phyloP scores from a whole-genome alignment of 2,888 invertebrate species.

The Torymus tubicola region DNA sequence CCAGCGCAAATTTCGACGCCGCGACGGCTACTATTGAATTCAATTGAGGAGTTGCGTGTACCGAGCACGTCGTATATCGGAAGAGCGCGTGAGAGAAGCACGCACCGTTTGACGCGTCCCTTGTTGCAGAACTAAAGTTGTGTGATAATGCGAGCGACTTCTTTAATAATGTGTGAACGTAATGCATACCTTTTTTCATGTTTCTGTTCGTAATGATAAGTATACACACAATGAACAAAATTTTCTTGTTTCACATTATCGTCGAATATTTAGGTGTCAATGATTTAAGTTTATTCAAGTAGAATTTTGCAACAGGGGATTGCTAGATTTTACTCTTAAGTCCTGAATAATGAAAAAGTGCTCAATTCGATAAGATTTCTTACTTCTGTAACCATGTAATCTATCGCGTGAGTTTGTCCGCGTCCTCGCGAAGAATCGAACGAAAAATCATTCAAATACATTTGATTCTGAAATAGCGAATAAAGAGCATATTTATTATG shows the following conservation, averaged over 20 bases:
- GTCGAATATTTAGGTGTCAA: too few species aligned
- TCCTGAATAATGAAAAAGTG: conserved; percentile 3
- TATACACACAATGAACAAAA: too few species aligned
- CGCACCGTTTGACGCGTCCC: too few species aligned
- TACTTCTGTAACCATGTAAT: conserved; percentile 33
- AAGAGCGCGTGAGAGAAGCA: too few species aligned
- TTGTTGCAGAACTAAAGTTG: too few species aligned
- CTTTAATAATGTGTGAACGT: too few species aligned
- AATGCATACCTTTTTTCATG: too few species aligned
- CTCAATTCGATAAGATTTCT: conserved; percentile 35
- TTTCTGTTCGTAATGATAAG: too few species aligned
- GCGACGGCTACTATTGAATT: conserved; percentile 25
- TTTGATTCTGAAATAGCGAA: conserved; percentile 35
- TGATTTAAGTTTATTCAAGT: neutral
- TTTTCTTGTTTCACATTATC: too few species aligned
- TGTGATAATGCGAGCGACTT: too few species aligned
- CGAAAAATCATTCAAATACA: conserved; percentile 26
- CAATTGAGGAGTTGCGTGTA: too few species aligned
- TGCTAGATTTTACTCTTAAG: neutral
- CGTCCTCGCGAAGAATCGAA: conserved; percentile 28
- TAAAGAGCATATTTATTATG: conserved; percentile 46
- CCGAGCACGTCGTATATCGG: too few species aligned
- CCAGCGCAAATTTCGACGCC: conserved; percentile 38
- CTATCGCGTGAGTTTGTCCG: conserved; percentile 13
- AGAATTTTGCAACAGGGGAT: conserved; percentile 8